Evolutionary conservation across 2,113 vertebrate genomes (phyloP).

Genomic region (Aramus guarauna): DNA sequence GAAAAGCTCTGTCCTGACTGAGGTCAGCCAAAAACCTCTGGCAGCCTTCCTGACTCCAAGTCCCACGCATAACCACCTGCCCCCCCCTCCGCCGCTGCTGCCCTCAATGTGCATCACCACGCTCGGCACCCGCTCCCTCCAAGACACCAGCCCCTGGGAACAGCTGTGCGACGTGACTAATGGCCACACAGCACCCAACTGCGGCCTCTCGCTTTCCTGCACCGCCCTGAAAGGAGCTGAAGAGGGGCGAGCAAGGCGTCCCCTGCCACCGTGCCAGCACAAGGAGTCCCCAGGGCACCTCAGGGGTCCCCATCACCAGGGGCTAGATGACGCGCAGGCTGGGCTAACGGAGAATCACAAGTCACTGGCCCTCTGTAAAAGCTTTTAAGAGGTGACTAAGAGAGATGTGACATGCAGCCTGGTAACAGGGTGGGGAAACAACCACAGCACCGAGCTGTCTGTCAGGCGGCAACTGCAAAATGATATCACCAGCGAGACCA

Average conservation of each 20-base stretch:
- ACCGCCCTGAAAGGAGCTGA: neutral
- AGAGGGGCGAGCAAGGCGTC: neutral
- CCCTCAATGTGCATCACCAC: rapidly evolving
- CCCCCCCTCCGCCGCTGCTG: no score
- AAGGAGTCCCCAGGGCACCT: neutral
- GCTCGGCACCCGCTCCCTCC: neutral
- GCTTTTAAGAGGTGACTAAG: neutral
- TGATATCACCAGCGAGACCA: rapidly evolving
- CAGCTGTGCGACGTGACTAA: rapidly evolving
- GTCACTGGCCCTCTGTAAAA: rapidly evolving
- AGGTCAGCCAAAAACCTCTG: neutral
- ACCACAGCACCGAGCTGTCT: neutral
- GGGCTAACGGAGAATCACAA: neutral
- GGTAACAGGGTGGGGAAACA: rapidly evolving
- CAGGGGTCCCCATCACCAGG: no score
- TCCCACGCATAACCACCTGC: rapidly evolving
- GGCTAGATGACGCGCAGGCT: neutral
- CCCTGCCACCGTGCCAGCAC: neutral
- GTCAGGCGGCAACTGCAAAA: neutral
- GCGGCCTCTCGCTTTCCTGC: neutral
- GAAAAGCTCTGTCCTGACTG: neutral
- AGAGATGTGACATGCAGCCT: rapidly evolving
- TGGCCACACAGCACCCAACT: neutral
- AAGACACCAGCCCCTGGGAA: neutral
- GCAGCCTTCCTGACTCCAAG: neutral